Base-by-base conservation (phyloP, 1,140 invertebrate genomes). In the Drosophila albomicans region DNA sequence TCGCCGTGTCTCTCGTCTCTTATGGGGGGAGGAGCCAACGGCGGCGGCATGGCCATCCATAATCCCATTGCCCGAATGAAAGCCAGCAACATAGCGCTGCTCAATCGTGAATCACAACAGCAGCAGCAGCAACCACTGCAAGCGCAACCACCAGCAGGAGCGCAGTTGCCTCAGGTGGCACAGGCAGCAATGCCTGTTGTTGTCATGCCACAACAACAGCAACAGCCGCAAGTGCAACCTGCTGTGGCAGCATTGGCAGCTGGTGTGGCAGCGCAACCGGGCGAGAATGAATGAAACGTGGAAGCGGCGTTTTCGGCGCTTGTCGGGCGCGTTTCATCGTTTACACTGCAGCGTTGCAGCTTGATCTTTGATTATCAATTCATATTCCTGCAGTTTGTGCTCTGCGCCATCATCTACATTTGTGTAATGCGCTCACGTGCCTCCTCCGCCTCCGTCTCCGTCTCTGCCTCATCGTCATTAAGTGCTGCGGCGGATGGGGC, bases 1-100 rank as follows among this genome's bases (percentile, higher is more conserved):
- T 97, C 96, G 81, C 97, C 97, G 15, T 97, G 96, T 84, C 95
- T 96, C 11, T 96, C 95, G 70, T 61, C 70, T 89, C 6, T 92
- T 89, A 6, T 92, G 79, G 87, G 81, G 76, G 25, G 90, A 5
- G 35, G 10, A 10, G 10, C 6, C 20, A 25, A 25, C 20, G 20
- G 20, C 20, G 20, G 20, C 94, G 59, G 86, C 78, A 25, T 84
- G 73, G 85, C 66, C 69, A 93, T 94, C 13, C 93, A 38, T 38
- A 8, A 38, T 38, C 8, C 95, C 61, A 94, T 95, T 45, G 94
- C 95, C 0, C 94, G 95, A 68, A 93, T 96, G 43, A 96, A 96
- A 88, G 94, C 96, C 2, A 95, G 95, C 70, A 96, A 96, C 80
- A 94, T 96, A 25, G 94, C 96, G 1, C 95, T 96, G 93, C 93